Evolutionary conservation across 2,797 vertebrate genomes (phyloP), one percentile per base, ranked within the genome.

Genomic region (Synanceia verrucosa): DNA sequence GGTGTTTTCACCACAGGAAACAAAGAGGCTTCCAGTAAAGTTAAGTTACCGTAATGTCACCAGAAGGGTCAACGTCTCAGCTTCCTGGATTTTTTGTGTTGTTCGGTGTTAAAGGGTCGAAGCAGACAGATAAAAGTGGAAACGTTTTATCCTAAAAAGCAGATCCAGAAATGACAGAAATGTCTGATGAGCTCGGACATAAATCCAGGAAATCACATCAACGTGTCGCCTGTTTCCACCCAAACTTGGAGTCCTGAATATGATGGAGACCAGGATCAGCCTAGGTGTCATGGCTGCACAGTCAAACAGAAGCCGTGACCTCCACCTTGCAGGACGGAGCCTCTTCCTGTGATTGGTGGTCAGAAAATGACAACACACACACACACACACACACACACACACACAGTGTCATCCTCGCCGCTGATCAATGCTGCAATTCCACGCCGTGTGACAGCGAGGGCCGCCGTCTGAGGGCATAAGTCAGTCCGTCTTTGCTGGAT

Each of bases 391-490:
- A 11, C 29, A 31, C 29, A 31, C 29, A 31, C 4, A 8, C 6
- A 0, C n/a, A 5, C 11, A 19, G 26, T 70, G 81, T 60, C 78
- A 44, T 51, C 67, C 76, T 51, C 53, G 6, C 39, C 0, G 28
- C 69, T 83, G 85, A 87, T 87, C 78, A 71, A 84, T 79, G 85
- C 46, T 18, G 18, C 78, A 44, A 69, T 83, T 76, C 65, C 29
- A 1, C 4, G 13, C 26, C 28, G 9, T 6, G 55, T 81, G 84
- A 85, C 84, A 76, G 70, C 11, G 33, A 53, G 52, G 73, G 72
- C 37, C 13, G 1, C 19, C 0, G 5, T 16, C 62, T 1, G 64
- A 31, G 53, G 43, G 37, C 67, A 81, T 76, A 39, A 67, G 80
- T 86, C 73, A 79, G 67, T 23, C 41, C 29, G 46, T 72, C 58